Evolutionary conservation across 2,113 vertebrate species (phyloP), one percentile per base, ranked within the genome.

Genomic region (Oceanites oceanicus): DNA sequence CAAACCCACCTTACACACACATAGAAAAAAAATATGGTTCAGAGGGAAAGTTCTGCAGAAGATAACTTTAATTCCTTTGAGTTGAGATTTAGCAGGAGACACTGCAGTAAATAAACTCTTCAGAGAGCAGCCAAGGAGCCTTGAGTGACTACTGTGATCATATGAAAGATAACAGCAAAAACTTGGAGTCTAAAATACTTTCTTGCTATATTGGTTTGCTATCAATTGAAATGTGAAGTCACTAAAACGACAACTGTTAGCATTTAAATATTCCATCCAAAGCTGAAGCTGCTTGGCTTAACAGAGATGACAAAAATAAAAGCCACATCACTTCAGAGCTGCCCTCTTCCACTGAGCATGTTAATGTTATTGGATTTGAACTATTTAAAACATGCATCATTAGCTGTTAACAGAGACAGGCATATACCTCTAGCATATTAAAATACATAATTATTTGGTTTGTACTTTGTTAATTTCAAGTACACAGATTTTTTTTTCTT

Each of bases 371-470:
- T 1, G 36, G 29, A 6, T 17, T 40, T 7, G 50, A 56, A n/a
- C 42, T 9, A 13, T 12, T 58, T 7, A 25, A 13, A 36, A 6
- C 0, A 19, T 3, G 18, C 23, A 9, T 6, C 12, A 0, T 3
- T 30, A 38, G 38, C 45, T 25, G 34, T 32, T 47, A 18, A 23
- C 25, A 26, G 72, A 67, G 29, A 27, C 61, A 49, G 67, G 34
- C 36, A 13, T 0, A 12, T 22, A 30, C 55, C 47, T n/a, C 34
- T 32, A 21, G 45, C 45, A 15, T 1, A 9, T 6, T 9, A 19
- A 38, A 65, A 21, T 0, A 14, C 25, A 2, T 3, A 11, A 6
- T 50, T 45, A 22, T 1, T 22, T 7, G 30, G 2, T 9, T 55
- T 52, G 52, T 5, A 2, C 45, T 10, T 58, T 13, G 7, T 36